Evolutionary conservation across 2,888 invertebrate species (phyloP), one percentile per base, ranked within the genome.

Genomic region (Melinaea marsaeus): DNA sequence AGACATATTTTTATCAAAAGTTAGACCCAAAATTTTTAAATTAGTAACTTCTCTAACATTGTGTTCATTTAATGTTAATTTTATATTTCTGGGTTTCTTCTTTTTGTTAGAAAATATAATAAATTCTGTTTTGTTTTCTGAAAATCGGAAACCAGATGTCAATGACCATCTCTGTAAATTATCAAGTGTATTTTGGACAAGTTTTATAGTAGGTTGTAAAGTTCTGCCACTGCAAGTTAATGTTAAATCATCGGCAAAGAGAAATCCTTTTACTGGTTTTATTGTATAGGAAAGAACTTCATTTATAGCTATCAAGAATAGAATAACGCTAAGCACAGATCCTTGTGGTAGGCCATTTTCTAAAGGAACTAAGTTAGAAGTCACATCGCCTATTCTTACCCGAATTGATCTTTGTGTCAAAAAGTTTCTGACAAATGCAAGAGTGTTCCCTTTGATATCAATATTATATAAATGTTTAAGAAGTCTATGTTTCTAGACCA

Each of bases 401-500:
- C 42, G 63, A 13, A 66, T 66, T 32, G 54, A n/a, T 61, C 63
- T 58, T 33, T 61, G n/a, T 13, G 55, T 45, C 4, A 66, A 45
- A 59, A 66, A 63, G 22, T 66, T 66, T 48, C 32, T 55, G 2
- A 60, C 54, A 42, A 63, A 66, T 4, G 66, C 63, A 13, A 66
- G 51, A 33, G 32, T 42, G 46, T 66, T 63, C 2, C 66, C 66
- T 42, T 63, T 57, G 7, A 66, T 46, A 47, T 56, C 51, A 42
- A 59, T 37, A 4, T 60, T n/a, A 34, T 66, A 37, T 55, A 63
- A 45, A 33, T 48, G 6, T 42, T 2, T 13, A 7, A 66, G 7
- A 35, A 69, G 64, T 58, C 66, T 58, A n/a, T 64, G 62, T 65
- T 65, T 67, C 70, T 68, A 70, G 5, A 68, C 65, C 67, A 67